phyloP scores from a whole-genome alignment of 2,797 vertebrate genomes.

The Oreonectes daqikongensis region DNA sequence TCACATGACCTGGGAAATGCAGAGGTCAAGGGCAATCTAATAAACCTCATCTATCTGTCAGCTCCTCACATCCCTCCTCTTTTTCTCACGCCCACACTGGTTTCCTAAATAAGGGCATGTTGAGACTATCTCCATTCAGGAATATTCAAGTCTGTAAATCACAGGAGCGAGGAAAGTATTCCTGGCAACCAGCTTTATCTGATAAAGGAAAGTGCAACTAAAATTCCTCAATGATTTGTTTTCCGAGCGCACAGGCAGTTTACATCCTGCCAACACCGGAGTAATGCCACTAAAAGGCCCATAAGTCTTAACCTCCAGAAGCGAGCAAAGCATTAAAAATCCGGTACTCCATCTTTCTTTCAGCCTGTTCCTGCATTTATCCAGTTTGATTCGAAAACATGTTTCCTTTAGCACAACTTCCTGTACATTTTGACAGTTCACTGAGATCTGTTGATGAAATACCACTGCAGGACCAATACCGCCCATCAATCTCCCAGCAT shows the following conservation, averaged over 20 bases:
- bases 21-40: conserved; percentile 69
- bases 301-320: conserved; percentile 40
- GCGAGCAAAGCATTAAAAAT: conserved; percentile 45
- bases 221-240: conserved; percentile 60
- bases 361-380: conserved; percentile 57
- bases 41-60: conserved; percentile 62
- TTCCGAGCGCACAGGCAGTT: conserved; percentile 50
- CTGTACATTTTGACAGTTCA: conserved; percentile 34
- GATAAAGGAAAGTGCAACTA: conserved; percentile 62
- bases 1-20: conserved; percentile 58
- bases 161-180: conserved; percentile 57
- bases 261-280: conserved; percentile 48
- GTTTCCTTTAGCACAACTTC: conserved; percentile 30
- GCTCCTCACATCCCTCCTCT: conserved; percentile 44
- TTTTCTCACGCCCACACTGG: conserved; percentile 61
- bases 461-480: conserved; percentile 34
- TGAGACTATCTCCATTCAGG: conserved; percentile 67
- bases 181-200: conserved; percentile 63
- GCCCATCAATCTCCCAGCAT: conserved; percentile 53
- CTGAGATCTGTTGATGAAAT: conserved; percentile 49
- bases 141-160: conserved; percentile 54
- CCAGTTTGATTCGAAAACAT: conserved; percentile 46
- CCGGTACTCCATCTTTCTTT: conserved; percentile 46
- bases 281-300: conserved; percentile 42
- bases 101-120: conserved; percentile 75